phyloP scores from a whole-genome alignment of 2,888 invertebrate species.

The Adelognathus sp. region DNA sequence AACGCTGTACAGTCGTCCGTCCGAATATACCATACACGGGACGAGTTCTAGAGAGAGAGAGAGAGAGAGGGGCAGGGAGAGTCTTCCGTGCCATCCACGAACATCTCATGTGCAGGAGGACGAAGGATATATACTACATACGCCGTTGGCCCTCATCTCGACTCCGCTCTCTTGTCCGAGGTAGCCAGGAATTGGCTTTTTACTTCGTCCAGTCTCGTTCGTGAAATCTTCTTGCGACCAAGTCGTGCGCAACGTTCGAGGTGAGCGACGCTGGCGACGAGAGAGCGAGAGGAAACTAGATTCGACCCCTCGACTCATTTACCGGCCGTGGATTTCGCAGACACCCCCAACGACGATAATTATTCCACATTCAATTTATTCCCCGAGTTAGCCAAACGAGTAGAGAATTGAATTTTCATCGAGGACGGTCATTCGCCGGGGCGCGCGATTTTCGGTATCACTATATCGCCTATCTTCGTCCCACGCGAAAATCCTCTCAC shows the following conservation, averaged over 20 bases:
- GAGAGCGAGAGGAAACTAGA: slow-evolving; percentile 38
- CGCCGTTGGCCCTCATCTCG: slow-evolving; percentile 1
- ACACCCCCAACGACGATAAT: slow-evolving; percentile 22
- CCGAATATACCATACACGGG: neutral
- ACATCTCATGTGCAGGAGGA: slow-evolving; percentile 1
- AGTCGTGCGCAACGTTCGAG: slow-evolving; percentile 39
- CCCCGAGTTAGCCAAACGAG: slow-evolving; percentile 46
- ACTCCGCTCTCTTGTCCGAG: neutral
- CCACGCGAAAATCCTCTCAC: neutral
- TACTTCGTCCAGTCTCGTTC: slow-evolving; percentile 15
- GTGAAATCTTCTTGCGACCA: slow-evolving; percentile 31
- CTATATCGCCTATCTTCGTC: neutral
- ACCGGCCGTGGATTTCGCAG: neutral
- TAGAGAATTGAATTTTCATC: slow-evolving; percentile 45
- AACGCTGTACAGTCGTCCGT: slow-evolving; percentile 18
- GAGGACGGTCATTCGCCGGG: slow-evolving; percentile 10
- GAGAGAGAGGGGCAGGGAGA: neutral
- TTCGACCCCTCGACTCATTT: slow-evolving; percentile 34
- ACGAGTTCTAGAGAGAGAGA: neutral
- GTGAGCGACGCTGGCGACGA: neutral
- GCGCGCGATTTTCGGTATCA: neutral
- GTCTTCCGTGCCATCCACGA: neutral
- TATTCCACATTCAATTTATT: slow-evolving; percentile 52
- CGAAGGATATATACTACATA: neutral
- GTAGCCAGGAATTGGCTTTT: slow-evolving; percentile 13